Base-by-base conservation (phyloP, 2,113 vertebrate genomes). In the Ia io region DNA sequence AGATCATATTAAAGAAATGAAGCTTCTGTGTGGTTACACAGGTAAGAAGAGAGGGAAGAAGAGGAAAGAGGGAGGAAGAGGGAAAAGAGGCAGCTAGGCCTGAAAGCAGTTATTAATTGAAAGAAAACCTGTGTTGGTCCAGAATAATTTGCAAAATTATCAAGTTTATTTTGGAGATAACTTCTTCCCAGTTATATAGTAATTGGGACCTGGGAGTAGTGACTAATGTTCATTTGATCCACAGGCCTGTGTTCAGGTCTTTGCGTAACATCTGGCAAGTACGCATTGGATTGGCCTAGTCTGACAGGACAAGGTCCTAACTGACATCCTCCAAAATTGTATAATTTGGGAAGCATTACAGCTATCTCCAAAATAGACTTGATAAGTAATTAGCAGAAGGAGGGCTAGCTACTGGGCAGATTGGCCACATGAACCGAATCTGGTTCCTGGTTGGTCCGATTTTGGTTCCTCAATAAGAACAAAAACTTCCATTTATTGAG, bases 401-500 rank as follows among this genome's bases (percentile, higher is more conserved):
- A 84, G 22, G 32, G 49, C 22, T 22, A 44, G 17, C 3, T 2
- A 7, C 1, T 17, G 28, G 35, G 6, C 5, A 23, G 37, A 61
- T 70, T 1, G 0, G 16, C 32, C 23, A 28, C 4, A 0, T n/a
- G 56, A 1, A 47, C 37, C 65, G 40, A 20, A 18, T 93, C 83
- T 49, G 65, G 25, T 63, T 94, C 40, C 51, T 80, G 35, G 12
- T 20, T 44, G 11, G 32, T 79, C 53, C 53, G n/a, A 86, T 14
- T 2, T 61, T 63, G 28, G 51, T n/a, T 93, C 44, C 71, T 49
- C 40, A 71, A 40, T 35, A 65, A 89, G 47, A 89, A 37, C 25
- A 82, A 42, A 91, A 86, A 3, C 6, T 91, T 65, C 59, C 49
- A 51, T 73, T 85, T 88, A 65, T n/a, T 84, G 67, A 84, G 13